A percentile compares a stretch with the other conserved stretches of the same genome.
Evolutionary conservation across 2,797 vertebrate species (phyloP).

Genomic region (Salmo trutta): DNA sequence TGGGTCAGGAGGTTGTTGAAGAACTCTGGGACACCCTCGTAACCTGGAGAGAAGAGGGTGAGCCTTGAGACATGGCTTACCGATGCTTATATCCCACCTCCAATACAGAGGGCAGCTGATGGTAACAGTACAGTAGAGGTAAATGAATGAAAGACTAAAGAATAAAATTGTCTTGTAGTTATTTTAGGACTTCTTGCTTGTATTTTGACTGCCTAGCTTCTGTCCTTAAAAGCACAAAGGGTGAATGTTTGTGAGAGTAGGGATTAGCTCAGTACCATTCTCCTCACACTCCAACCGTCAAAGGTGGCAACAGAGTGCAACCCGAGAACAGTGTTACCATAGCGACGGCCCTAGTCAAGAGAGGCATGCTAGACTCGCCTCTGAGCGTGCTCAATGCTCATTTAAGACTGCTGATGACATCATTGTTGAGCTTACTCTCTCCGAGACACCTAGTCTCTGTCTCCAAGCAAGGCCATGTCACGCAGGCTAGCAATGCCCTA

Average conservation of each 20-base stretch:
- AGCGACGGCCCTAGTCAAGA: not conserved
- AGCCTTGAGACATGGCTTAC: too few species aligned
- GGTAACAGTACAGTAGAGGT: not conserved
- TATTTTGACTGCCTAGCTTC: not conserved
- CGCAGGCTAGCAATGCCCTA: not conserved
- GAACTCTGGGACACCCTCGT: constrained; percentile 94
- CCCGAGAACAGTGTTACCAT: constrained; percentile 25
- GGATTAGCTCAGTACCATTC: not conserved
- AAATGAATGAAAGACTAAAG: not conserved
- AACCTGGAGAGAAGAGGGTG: constrained; percentile 75
- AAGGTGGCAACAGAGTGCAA: constrained; percentile 9
- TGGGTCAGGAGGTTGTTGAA: constrained; percentile 95
- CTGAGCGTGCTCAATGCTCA: not conserved
- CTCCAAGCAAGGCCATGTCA: not conserved
- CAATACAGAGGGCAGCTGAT: not conserved
- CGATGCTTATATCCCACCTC: not conserved
- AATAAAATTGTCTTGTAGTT: not conserved
- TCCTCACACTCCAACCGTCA: not conserved
- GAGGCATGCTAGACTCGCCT: not conserved
- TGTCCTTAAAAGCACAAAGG: not conserved
- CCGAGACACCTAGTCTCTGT: not conserved
- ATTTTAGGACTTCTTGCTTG: not conserved
- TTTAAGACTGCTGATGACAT: not conserved
- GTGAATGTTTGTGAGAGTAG: not conserved
- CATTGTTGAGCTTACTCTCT: not conserved